phyloP scores from a whole-genome alignment of 2,797 vertebrate species.

The Liparis tanakae region DNA sequence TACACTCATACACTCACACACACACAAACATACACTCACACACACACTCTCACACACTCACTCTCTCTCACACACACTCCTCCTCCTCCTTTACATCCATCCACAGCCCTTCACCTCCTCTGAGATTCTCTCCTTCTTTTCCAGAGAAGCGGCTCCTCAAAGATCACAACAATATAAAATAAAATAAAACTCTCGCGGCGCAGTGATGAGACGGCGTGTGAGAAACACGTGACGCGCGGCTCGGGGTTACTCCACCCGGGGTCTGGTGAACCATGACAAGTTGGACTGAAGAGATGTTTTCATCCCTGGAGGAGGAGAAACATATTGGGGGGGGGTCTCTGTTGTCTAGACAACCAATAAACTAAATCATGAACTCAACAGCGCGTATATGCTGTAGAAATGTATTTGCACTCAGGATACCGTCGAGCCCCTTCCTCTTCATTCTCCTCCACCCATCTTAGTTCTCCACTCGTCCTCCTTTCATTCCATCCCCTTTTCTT shows the following conservation, averaged over 20 bases:
- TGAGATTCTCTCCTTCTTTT: slow-evolving; percentile 45
- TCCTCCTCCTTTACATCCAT: slow-evolving; percentile 43
- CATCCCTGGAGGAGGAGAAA: slow-evolving; percentile 28
- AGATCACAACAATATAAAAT: slow-evolving; percentile 25
- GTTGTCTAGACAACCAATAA: slow-evolving; percentile 38
- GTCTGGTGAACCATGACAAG: slow-evolving; percentile 25
- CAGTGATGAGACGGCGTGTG: slow-evolving; percentile 42
- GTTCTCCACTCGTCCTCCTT: slow-evolving; percentile 43
- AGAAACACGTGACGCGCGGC: slow-evolving; percentile 21
- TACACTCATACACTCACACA: too few relatives aligned
- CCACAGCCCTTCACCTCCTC: slow-evolving; percentile 41
- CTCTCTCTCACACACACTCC: neutral
- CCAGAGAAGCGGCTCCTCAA: slow-evolving; percentile 38
- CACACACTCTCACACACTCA: too few relatives aligned
- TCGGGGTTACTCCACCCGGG: slow-evolving; percentile 32
- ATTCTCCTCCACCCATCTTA: slow-evolving; percentile 34
- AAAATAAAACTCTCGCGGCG: too few relatives aligned
- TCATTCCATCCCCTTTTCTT: slow-evolving; percentile 31
- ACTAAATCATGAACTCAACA: slow-evolving; percentile 63
- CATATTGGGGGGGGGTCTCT: slow-evolving; percentile 9
- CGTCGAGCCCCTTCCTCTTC: slow-evolving; percentile 48
- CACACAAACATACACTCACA: too few relatives aligned
- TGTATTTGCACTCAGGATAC: slow-evolving; percentile 51
- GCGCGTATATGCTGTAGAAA: too few relatives aligned
- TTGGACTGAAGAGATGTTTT: slow-evolving; percentile 20